phyloP scores from a whole-genome alignment of 2,888 invertebrate species.

The Chrysolina oricalcia region DNA sequence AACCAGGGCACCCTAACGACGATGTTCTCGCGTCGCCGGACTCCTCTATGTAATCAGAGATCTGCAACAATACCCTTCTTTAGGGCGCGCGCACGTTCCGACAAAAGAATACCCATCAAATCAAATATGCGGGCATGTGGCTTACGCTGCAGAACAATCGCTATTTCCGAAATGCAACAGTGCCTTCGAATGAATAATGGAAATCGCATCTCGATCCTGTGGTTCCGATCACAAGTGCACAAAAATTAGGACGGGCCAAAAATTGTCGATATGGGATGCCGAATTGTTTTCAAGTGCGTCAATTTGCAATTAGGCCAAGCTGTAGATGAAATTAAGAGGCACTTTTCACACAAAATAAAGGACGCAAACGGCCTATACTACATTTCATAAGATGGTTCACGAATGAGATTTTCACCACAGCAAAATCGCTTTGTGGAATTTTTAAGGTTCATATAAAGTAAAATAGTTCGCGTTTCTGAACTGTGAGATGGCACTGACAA shows the following conservation, averaged over 20 bases:
- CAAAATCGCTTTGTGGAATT: too few species aligned
- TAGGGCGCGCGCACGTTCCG: conserved; percentile 57
- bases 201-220: conserved; percentile 1
- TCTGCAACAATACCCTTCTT: conserved; percentile 67
- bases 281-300: too few species aligned
- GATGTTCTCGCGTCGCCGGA: conserved; percentile 61
- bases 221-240: conserved; percentile 15
- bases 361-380: too few species aligned
- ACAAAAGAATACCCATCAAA: conserved; percentile 54
- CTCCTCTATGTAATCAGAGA: conserved; percentile 64
- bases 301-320: too few species aligned
- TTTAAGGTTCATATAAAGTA: too few species aligned
- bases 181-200: conserved; percentile 36
- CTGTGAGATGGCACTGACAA: too few species aligned
- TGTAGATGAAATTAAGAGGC: too few species aligned
- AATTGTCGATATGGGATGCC: too few species aligned
- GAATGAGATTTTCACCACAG: too few species aligned
- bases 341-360: too few species aligned
- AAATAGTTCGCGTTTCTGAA: too few species aligned
- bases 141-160: conserved; percentile 55
- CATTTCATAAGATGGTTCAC: too few species aligned
- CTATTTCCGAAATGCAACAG: conserved; percentile 40
- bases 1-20: conserved; percentile 51
- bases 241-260: neutral
- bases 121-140: conserved; percentile 52